A percentile compares a stretch with the other conserved stretches of the same genome.
Conservation (phyloP, 2,797 vertebrate species). For the Lateolabrax maculatus region DNA sequence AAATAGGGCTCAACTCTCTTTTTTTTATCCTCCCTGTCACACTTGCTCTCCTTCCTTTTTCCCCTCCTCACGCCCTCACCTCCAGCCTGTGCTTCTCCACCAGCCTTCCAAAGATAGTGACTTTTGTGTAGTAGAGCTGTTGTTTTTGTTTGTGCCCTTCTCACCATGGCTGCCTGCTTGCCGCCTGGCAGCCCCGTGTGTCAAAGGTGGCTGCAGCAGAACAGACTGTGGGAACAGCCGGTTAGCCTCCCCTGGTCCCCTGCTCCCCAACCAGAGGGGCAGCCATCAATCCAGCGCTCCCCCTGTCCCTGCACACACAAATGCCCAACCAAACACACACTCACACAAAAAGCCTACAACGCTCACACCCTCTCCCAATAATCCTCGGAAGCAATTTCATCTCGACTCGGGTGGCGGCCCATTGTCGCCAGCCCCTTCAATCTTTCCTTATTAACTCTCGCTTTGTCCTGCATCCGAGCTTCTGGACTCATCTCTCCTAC, state of each 20-base stretch:
- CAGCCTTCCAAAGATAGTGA: slow-evolving; percentile 67
- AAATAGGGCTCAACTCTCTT: slow-evolving; percentile 25
- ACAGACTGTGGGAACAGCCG: slow-evolving; percentile 92
- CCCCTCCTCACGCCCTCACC: slow-evolving; percentile 28
- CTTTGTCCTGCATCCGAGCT: slow-evolving; percentile 90
- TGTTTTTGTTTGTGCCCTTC: slow-evolving; percentile 83
- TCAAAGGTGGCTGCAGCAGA: slow-evolving; percentile 89
- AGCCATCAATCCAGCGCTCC: slow-evolving; percentile 88
- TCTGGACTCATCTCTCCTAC: slow-evolving; percentile 94
- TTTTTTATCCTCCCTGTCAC: slow-evolving; percentile 38
- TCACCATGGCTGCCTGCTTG: slow-evolving; percentile 84
- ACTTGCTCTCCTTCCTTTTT: slow-evolving; percentile 24
- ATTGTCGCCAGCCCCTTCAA: slow-evolving; percentile 92
- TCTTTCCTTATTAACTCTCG: slow-evolving; percentile 96
- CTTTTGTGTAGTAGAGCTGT: slow-evolving; percentile 73
- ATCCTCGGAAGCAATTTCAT: slow-evolving; percentile 97
- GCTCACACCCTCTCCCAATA: slow-evolving; percentile 90
- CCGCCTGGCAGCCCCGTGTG: slow-evolving; percentile 88
- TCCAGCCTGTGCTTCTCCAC: slow-evolving; percentile 45
- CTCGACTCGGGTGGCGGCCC: slow-evolving; percentile 89
- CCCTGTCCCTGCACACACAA: slow-evolving; percentile 75
- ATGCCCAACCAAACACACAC: slow-evolving; percentile 81
- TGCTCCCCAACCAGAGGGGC: slow-evolving; percentile 87
- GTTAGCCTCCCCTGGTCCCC: slow-evolving; percentile 87
- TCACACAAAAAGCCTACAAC: slow-evolving; percentile 80